Percentiles rank a stretch among this genome's conserved stretches.
Conservation (phyloP, 2,113 vertebrate genomes). For the Junco hyemalis region DNA sequence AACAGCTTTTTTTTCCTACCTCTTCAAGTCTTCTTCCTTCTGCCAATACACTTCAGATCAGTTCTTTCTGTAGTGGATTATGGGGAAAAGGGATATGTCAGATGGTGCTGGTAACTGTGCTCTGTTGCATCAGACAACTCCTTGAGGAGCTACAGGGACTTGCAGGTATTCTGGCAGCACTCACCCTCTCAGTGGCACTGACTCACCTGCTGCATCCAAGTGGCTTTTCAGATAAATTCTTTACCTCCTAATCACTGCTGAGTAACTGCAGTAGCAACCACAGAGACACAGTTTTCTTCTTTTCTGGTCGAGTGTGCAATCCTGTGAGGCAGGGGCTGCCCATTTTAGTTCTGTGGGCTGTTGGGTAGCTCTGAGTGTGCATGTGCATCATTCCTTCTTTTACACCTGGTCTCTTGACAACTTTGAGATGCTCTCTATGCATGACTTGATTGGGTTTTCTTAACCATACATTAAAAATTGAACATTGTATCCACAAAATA, state of each 20-base stretch:
- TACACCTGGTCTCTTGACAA: background rate
- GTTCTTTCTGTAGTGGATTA: slow-evolving; percentile 40
- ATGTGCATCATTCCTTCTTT: background rate
- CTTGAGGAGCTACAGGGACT: slow-evolving; percentile 39
- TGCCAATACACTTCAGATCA: background rate
- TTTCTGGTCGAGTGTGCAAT: background rate
- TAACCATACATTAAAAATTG: background rate
- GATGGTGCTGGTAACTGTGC: slow-evolving; percentile 33
- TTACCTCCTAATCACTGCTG: background rate
- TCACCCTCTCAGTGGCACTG: background rate
- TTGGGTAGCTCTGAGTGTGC: background rate
- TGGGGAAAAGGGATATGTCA: slow-evolving; percentile 39
- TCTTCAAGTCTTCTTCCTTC: slow-evolving; percentile 46
- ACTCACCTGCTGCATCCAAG: slow-evolving; percentile 22
- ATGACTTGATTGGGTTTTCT: slow-evolving; percentile 2
- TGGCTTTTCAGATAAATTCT: background rate
- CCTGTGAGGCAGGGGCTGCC: background rate
- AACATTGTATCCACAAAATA: background rate
- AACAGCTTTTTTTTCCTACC: background rate
- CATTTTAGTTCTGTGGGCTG: background rate
- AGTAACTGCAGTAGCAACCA: background rate
- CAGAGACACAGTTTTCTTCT: background rate
- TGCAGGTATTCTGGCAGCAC: slow-evolving; percentile 44
- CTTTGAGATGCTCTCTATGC: background rate
- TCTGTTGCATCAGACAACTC: slow-evolving; percentile 36